A percentile compares a stretch with the other conserved stretches of the same genome.
Conservation (phyloP, 2,113 vertebrate species). For the Sinocyclocheilus maitianheensis region DNA sequence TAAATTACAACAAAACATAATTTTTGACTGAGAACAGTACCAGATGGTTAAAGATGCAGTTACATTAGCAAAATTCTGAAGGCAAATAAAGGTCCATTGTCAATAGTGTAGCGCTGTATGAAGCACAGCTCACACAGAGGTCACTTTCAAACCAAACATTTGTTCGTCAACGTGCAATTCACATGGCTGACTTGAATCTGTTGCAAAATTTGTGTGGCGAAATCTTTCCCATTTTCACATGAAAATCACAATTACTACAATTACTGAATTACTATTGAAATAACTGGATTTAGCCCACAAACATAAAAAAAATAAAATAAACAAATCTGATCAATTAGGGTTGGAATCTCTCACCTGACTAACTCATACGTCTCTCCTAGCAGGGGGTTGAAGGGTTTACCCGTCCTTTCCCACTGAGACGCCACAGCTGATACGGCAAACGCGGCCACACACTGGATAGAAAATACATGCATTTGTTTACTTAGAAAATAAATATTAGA, state of each 20-base stretch:
- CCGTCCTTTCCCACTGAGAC: constrained; percentile 97
- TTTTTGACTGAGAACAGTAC: no score
- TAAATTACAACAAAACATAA: no score
- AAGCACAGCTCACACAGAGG: background rate
- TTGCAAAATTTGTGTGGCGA: background rate
- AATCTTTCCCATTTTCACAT: background rate
- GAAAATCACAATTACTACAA: background rate
- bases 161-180: background rate
- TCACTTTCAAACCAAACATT: background rate
- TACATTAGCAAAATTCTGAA: background rate
- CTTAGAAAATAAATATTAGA: background rate
- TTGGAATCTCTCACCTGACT: constrained; percentile 79
- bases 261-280: background rate
- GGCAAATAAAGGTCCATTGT: background rate
- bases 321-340: background rate
- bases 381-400: constrained; percentile 96
- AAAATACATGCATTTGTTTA: background rate
- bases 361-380: constrained; percentile 96
- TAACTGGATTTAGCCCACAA: background rate
- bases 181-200: background rate
- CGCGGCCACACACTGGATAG: constrained; percentile 87
- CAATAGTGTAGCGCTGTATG: background rate
- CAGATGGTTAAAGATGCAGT: background rate
- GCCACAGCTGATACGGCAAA: constrained; percentile 97
- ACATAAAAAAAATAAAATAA: background rate